phyloP scores from a whole-genome alignment of 2,888 invertebrate genomes.

The Agrilus biguttatus region DNA sequence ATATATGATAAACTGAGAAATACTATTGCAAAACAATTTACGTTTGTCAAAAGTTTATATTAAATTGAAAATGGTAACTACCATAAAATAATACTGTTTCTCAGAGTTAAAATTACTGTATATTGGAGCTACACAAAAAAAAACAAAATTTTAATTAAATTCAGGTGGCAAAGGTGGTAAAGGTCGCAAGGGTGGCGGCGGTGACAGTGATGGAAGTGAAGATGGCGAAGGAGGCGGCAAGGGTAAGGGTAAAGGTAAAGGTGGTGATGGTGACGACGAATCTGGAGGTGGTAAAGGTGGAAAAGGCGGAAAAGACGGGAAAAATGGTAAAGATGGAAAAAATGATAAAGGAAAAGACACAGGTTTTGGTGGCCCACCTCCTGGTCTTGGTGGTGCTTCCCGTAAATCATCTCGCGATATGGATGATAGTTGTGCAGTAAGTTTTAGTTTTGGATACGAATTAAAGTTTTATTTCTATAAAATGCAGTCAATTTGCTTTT shows the following conservation, averaged over 20 bases:
- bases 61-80: too few relatives aligned
- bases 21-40: too few relatives aligned
- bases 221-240: constrained; percentile 3
- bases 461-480: too few relatives aligned
- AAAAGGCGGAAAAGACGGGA: not conserved
- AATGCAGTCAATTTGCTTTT: too few relatives aligned
- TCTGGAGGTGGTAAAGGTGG: constrained; percentile 5
- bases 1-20: too few relatives aligned
- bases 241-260: not conserved
- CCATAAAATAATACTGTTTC: too few relatives aligned
- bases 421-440: too few relatives aligned
- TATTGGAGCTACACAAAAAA: too few relatives aligned
- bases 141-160: not conserved
- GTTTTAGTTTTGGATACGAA: too few relatives aligned
- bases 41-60: too few relatives aligned
- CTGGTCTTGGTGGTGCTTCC: too few relatives aligned
- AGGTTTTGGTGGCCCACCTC: constrained; percentile 1
- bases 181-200: not conserved
- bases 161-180: constrained; percentile 1
- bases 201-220: not conserved
- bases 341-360: constrained; percentile 1
- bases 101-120: not conserved
- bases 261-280: constrained; percentile 3
- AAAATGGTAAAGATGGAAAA: constrained; percentile 3
- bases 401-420: too few relatives aligned